Percentiles rank a stretch among this genome's conserved stretches.
Evolutionary conservation across 2,888 invertebrate genomes (phyloP).

Genomic region (Tipula lateralis): DNA sequence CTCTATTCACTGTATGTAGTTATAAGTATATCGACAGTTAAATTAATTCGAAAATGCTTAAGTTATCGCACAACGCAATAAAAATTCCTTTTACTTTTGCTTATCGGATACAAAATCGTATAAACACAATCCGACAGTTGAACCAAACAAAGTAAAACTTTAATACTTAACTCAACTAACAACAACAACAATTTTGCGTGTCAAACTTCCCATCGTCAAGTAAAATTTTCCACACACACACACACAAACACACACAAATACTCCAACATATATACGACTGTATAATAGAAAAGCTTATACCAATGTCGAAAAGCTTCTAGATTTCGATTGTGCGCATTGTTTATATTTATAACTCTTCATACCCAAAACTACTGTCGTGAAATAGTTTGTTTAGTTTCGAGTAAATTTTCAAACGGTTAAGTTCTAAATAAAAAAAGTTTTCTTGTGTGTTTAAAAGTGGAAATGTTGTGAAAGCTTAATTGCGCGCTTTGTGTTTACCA

Average conservation of each 20-base stretch:
- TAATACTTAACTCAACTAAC: neutral
- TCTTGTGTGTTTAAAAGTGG: neutral
- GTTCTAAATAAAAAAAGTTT: neutral
- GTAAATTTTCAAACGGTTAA: conserved; percentile 25
- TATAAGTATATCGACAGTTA: neutral
- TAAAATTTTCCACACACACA: neutral
- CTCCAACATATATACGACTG: neutral
- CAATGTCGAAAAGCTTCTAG: neutral
- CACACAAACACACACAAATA: neutral
- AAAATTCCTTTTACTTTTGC: neutral
- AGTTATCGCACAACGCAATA: neutral
- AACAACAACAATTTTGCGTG: neutral
- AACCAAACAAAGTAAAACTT: neutral
- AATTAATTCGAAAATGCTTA: neutral
- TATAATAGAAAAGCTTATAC: neutral
- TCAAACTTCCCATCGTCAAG: neutral
- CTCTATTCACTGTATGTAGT: neutral
- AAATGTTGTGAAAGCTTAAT: neutral
- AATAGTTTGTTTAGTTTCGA: conserved; percentile 25
- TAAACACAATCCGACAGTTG: neutral
- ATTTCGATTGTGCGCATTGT: neutral
- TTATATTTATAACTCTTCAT: neutral
- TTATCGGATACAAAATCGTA: neutral
- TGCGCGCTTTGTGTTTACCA: neutral
- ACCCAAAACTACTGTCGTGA: neutral